Evolutionary conservation across 37 sponge, comb jelly and placozoan species (phyloP), one percentile per base, ranked within the genome.

Genomic region (Amphimedon queenslandica): DNA sequence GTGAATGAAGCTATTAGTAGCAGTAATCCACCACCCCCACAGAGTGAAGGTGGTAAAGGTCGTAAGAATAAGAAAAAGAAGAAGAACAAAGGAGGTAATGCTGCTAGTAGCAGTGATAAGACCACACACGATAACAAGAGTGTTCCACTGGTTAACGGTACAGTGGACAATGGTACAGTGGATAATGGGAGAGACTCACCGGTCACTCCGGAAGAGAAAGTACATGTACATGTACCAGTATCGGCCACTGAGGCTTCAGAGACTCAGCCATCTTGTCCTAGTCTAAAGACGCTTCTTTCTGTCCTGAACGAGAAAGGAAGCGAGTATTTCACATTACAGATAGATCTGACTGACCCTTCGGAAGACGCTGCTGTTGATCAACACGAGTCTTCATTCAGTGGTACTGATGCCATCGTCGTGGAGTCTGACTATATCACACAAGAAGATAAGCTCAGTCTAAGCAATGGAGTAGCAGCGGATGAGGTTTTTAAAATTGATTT

Each of bases 401-500:
- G n/a, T n/a, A n/a, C n/a, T n/a, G 51, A 47, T 8, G 51, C 51
- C 51, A 47, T 47, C 13, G 8, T 47, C 51, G 51, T 18, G 51
- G 13, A 47, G 51, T 18, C 8, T 47, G 51, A 47, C 13, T n/a
- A n/a, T 25, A 40, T 2, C 47, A 6, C 47, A 43, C 10, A 40
- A 35, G 23, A 23, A 42, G 2, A 13, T 28, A 31, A 65, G 3
- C 56, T 66, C 3, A 13, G 23, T 53, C 33, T 6, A 31, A 34
- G 29, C 32, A 25, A 63, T 39, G 4, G 40, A 58, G 24, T n/a
- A 25, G 37, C 16, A 0, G 31, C 58, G 2, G 27, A 41, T 4
- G 6, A 55, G n/a, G 56, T 61, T 1, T 38, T 38, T 37, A 66
- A 72, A 43, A 40, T 42, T 47, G 25, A 37, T 27, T 79, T 85